Evolutionary conservation across 2,888 invertebrate species (phyloP), one percentile per base, ranked within the genome.

Genomic region (Amiota minor): DNA sequence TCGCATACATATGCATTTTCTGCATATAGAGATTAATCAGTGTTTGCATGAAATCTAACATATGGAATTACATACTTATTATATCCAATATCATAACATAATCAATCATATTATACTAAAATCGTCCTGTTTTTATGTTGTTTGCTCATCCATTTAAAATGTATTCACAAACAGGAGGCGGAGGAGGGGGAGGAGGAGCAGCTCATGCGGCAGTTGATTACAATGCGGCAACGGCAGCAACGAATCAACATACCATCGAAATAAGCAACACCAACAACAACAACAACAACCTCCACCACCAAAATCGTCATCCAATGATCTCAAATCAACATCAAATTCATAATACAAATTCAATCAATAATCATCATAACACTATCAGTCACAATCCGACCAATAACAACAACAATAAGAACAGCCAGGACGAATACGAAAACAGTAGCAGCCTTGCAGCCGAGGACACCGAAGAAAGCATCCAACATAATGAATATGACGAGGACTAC

Each of bases 341-440:
- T 35, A 35, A 35, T 61, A 65, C 72, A 75, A 75, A 75, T 76
- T 62, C 35, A 35, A 35, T 76, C 76, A 70, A 78, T 71, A n/a
- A 75, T 53, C 78, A 80, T 76, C 80, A 80, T 23, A 77, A 76
- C 56, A 72, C 56, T 35, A 72, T 74, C 50, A 68, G 53, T 77
- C 83, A 83, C 77, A 85, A 80, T 35, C 35, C 35, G 67, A 82
- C 79, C 64, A 82, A 79, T 23, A 83, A 69, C 72, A 76, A 68
- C 67, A 75, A 71, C 68, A 71, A 71, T 64, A 75, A 74, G 67
- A 75, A 76, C 68, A 70, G 62, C 20, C 72, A 45, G 84, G 81
- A 89, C 86, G 86, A 88, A 77, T 86, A 88, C 84, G 89, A 91
- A 85, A 92, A 91, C 90, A 90, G 90, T 70, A 80, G 77, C 79